Evolutionary conservation across 2,797 vertebrate genomes (phyloP).

Genomic region (Onychomys torridus): DNA sequence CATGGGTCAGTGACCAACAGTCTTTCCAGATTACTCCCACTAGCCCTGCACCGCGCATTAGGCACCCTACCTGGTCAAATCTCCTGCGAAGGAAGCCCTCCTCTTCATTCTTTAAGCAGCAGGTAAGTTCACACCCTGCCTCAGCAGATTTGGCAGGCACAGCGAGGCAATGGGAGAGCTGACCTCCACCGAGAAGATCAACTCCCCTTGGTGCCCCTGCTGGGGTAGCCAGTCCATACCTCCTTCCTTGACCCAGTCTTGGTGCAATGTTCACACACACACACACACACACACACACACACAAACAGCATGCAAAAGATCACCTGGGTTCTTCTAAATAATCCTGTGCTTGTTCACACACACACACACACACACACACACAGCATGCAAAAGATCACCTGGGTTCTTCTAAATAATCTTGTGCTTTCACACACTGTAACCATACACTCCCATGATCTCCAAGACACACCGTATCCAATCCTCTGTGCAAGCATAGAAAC

Average conservation of each 20-base stretch:
- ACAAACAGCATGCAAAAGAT: neutral
- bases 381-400: too few relatives aligned
- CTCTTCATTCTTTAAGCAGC: slow-evolving; percentile 79
- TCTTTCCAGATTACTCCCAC: slow-evolving; percentile 76
- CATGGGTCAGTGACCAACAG: slow-evolving; percentile 48
- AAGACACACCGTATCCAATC: neutral
- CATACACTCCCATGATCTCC: neutral
- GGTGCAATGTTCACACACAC: neutral
- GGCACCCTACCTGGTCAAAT: slow-evolving; percentile 78
- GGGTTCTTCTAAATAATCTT: too few relatives aligned
- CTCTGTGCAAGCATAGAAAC: neutral
- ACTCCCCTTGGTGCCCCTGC: neutral
- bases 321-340: slow-evolving; percentile 51
- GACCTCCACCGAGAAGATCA: slow-evolving; percentile 1
- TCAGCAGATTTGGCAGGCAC: neutral
- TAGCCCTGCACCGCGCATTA: slow-evolving; percentile 60
- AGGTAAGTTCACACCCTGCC: slow-evolving; percentile 71
- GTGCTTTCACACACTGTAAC: slow-evolving; percentile 34
- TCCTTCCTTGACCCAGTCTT: slow-evolving; percentile 33
- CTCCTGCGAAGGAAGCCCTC: slow-evolving; percentile 62
- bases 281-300: neutral
- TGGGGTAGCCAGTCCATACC: neutral
- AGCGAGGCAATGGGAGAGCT: neutral
- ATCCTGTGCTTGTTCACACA: neutral
- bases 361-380: too few relatives aligned